phyloP scores from a whole-genome alignment of 2,888 invertebrate species.

The Suillia variegata region DNA sequence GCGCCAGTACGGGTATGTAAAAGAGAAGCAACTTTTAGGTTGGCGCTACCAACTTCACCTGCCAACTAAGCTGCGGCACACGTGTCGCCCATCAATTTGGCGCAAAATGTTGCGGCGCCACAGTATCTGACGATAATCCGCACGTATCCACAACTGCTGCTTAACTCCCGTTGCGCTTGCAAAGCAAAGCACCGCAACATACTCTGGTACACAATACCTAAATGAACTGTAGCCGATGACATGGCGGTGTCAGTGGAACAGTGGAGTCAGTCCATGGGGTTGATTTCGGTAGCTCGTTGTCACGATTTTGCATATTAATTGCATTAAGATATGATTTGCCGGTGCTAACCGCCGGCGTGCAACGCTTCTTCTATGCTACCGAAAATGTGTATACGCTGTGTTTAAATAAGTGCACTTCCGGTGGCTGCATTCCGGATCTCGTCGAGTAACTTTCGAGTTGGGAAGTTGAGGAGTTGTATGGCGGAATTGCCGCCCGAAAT shows the following conservation, averaged over 20 bases:
- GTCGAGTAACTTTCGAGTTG: slow-evolving; percentile 15
- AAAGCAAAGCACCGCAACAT: background rate
- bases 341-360: slow-evolving; percentile 16
- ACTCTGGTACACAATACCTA: background rate
- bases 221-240: background rate
- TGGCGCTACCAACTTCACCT: no score
- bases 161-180: background rate
- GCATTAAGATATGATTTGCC: slow-evolving; percentile 52
- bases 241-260: no score
- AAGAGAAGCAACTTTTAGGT: no score
- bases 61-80: no score
- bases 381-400: background rate
- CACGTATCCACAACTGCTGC: background rate
- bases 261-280: no score
- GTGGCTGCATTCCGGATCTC: slow-evolving; percentile 23
- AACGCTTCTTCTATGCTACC: no score
- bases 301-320: slow-evolving; percentile 58
- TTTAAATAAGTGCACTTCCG: slow-evolving; percentile 26
- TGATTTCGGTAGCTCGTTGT: slow-evolving; percentile 37
- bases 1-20: no score
- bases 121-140: background rate
- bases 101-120: slow-evolving; percentile 29
- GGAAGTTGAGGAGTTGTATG: no score
- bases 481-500: no score
- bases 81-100: slow-evolving; percentile 55